phyloP scores from a whole-genome alignment of 2,888 invertebrate genomes.

The Physocephala rufipes region DNA sequence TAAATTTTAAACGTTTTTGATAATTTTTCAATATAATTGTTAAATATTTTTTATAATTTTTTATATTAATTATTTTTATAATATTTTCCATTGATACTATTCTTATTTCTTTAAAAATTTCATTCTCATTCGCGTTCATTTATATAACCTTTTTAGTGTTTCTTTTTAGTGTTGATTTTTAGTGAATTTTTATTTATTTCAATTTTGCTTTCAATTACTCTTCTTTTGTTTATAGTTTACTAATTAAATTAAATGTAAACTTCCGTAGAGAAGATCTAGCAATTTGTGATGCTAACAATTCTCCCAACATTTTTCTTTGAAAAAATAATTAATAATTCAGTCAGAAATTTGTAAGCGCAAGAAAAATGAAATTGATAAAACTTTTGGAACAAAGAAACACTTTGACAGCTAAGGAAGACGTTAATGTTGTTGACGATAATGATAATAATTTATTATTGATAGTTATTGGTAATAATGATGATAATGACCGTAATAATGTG shows the following conservation, averaged over 20 bases:
- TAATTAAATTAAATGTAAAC: background rate
- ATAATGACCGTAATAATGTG: too few species aligned
- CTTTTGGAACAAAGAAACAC: slow-evolving; percentile 8
- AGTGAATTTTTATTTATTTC: background rate
- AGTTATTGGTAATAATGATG: too few species aligned
- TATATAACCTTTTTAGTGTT: background rate
- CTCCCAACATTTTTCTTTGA: background rate
- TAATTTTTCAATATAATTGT: too few species aligned
- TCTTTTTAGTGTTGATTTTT: background rate
- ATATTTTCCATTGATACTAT: slow-evolving; percentile 2
- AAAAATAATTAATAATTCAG: slow-evolving; percentile 26
- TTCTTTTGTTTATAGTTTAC: background rate
- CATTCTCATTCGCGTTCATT: background rate
- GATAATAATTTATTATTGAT: too few species aligned
- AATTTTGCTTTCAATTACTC: background rate
- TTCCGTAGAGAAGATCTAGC: background rate
- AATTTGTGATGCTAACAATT: background rate
- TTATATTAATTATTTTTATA: too few species aligned
- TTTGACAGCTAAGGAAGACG: slow-evolving; percentile 19
- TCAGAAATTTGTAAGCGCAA: background rate
- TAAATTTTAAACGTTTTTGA: too few species aligned
- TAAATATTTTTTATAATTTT: too few species aligned
- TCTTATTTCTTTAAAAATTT: background rate
- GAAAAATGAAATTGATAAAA: slow-evolving; percentile 13
- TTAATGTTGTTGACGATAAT: too few species aligned